Percentiles rank a stretch among this genome's conserved stretches.
Evolutionary conservation across 2,888 invertebrate species (phyloP).

Genomic region (Drosophila dives): DNA sequence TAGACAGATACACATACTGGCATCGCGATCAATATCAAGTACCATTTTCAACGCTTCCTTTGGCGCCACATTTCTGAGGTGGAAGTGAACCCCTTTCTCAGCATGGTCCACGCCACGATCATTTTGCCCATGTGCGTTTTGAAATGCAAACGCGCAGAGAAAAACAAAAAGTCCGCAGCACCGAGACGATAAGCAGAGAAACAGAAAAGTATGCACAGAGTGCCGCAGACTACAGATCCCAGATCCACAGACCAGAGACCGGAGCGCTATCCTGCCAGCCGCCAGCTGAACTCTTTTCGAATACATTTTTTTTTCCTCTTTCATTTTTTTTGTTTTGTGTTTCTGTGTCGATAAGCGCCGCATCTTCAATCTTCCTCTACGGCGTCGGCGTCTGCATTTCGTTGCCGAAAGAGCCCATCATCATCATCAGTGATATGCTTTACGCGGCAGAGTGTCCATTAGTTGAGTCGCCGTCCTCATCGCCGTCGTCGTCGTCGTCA

Average conservation of each 20-base stretch:
- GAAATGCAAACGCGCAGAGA: constrained; percentile 63
- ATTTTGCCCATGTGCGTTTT: constrained; percentile 63
- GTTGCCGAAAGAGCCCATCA: constrained; percentile 60
- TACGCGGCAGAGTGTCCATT: constrained; percentile 73
- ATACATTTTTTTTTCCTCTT: constrained; percentile 30
- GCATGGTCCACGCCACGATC: constrained; percentile 23
- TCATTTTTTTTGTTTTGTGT: constrained; percentile 29
- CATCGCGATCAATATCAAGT: constrained; percentile 73
- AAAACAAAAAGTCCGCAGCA: constrained; percentile 69
- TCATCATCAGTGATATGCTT: constrained; percentile 74
- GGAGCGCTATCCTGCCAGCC: constrained; percentile 57
- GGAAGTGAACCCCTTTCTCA: constrained; percentile 56
- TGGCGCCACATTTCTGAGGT: constrained; percentile 76
- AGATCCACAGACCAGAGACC: constrained; percentile 28
- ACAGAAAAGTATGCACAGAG: constrained; percentile 68
- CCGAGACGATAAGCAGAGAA: constrained; percentile 65
- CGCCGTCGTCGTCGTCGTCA: constrained; percentile 42
- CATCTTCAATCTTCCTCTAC: constrained; percentile 82
- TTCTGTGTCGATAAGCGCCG: constrained; percentile 80
- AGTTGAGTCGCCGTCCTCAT: constrained; percentile 56
- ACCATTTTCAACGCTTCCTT: constrained; percentile 75
- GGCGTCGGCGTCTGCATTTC: constrained; percentile 58
- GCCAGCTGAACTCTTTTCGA: constrained; percentile 72
- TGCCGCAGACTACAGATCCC: constrained; percentile 36
- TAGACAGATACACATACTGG: constrained; percentile 13